These are phyloP conservation scores for Melinopterus prodromus DNA, from an alignment of 2,888 invertebrate genomes.

Conservation along the genomic window DNA sequence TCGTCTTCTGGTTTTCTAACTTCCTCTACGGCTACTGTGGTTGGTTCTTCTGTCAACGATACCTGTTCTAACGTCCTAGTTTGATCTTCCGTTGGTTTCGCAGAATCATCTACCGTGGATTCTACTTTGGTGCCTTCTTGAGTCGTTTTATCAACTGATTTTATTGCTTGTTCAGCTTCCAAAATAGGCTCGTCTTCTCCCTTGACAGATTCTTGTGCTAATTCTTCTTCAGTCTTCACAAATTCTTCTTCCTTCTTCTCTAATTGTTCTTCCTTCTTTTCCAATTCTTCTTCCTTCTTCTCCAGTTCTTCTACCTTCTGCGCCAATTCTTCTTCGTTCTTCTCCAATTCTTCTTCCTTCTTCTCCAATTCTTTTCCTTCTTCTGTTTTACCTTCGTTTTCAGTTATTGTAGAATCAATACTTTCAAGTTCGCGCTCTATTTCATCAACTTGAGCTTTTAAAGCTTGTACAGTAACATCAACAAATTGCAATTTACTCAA, in stretches of 20 bases:
- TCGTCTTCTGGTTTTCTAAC: not conserved
- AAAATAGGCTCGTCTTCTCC: not conserved
- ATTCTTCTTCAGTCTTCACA: not conserved
- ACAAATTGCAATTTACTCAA: slow-evolving; percentile 7
- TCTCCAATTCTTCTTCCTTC: slow-evolving; percentile 7
- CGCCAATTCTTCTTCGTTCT: not conserved
- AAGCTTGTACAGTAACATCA: slow-evolving; percentile 12
- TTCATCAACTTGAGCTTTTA: slow-evolving; percentile 28
- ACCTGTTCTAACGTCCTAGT: no score
- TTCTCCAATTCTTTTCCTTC: slow-evolving; percentile 19
- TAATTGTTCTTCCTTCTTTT: not conserved
- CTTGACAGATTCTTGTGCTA: not conserved
- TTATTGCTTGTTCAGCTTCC: not conserved
- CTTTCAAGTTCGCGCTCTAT: slow-evolving; percentile 13
- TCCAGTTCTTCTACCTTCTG: slow-evolving; percentile 12
- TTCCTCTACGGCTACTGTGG: not conserved
- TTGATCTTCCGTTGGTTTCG: not conserved
- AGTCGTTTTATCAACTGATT: not conserved
- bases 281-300: slow-evolving; percentile 8
- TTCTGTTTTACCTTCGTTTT: not conserved
- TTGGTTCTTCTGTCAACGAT: not conserved
- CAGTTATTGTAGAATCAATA: not conserved
- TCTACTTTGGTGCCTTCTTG: not conserved
- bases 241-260: slow-evolving; percentile 7
- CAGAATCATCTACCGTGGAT: not conserved